Evolutionary conservation across 2,797 vertebrate genomes (phyloP), one percentile per base, ranked within the genome.

Genomic region (Silurus aristotelis): DNA sequence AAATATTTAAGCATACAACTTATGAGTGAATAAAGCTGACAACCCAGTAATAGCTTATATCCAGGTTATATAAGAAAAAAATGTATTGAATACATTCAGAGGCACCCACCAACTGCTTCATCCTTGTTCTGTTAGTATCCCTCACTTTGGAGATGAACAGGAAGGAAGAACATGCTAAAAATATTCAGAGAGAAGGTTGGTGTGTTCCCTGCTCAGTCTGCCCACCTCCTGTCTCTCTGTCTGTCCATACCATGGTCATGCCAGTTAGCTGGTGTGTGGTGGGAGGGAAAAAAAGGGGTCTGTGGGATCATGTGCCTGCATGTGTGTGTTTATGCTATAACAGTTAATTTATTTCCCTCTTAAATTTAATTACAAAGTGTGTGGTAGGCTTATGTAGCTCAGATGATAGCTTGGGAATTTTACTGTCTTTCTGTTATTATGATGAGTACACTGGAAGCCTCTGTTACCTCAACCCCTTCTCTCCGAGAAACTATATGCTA

Each of bases 141-240:
- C 82, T 83, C 66, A 27, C 86, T 88, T 89, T 89, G 80, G 85
- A 91, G 85, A 67, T 86, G 91, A 83, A 91, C 86, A 89, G 92
- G 90, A 91, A 92, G 92, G 86, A 90, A 90, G 89, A 90, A 75
- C 81, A 76, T 82, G 88, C 91, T 93, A 82, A 86, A 92, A 91
- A 93, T 92, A 91, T 83, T 91, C 84, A 82, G 84, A 87, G 90
- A 92, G 87, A 88, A 91, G 86, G 82, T 89, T 87, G 87, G 88
- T 91, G 89, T 92, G 91, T 89, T 91, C 88, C 86, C 81, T 85
- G 84, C 91, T 91, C 89, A 87, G 88, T 93, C 92, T 92, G 93
- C 82, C 91, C 90, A 91, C 93, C 91, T 93, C 91, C 93, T 93
- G 88, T 92, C 92, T 91, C 91, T 80, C 84, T 92, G 92, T 91